Evolutionary conservation across 2,797 vertebrate species (phyloP).

Genomic region (Schizopygopsis pylzovi): DNA sequence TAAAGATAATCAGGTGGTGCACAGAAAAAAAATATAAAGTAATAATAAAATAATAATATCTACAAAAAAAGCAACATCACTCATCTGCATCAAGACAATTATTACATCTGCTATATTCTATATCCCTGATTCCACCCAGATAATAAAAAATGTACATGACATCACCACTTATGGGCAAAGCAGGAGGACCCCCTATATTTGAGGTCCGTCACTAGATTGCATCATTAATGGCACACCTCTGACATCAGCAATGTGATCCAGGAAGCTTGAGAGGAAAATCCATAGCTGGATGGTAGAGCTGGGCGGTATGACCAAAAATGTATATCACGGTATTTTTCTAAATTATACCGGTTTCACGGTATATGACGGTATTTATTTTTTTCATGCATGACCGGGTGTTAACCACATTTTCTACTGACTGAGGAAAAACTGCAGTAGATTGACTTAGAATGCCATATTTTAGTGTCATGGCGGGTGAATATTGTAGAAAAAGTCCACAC

Average conservation of each 20-base stretch:
- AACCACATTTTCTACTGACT: too few relatives aligned
- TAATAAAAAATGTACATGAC: background rate
- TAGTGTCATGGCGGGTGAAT: too few relatives aligned
- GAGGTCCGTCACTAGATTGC: background rate
- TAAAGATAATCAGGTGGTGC: background rate
- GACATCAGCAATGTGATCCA: constrained; percentile 52
- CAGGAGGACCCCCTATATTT: background rate
- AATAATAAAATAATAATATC: background rate
- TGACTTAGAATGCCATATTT: too few relatives aligned
- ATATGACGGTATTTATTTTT: too few relatives aligned
- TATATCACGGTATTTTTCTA: too few relatives aligned
- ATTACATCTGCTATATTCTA: background rate
- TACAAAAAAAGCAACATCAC: background rate
- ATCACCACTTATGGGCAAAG: background rate
- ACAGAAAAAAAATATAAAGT: background rate
- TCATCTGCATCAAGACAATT: background rate
- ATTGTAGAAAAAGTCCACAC: too few relatives aligned
- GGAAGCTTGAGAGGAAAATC: constrained; percentile 51
- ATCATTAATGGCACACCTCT: background rate
- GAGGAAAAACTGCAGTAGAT: too few relatives aligned
- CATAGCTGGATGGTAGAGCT: constrained; percentile 20
- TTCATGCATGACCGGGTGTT: too few relatives aligned
- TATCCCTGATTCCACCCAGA: background rate
- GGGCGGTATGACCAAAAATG: too few relatives aligned
- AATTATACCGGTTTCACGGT: too few relatives aligned